phyloP scores from a whole-genome alignment of 2,797 vertebrate genomes.

The Helostoma temminkii region DNA sequence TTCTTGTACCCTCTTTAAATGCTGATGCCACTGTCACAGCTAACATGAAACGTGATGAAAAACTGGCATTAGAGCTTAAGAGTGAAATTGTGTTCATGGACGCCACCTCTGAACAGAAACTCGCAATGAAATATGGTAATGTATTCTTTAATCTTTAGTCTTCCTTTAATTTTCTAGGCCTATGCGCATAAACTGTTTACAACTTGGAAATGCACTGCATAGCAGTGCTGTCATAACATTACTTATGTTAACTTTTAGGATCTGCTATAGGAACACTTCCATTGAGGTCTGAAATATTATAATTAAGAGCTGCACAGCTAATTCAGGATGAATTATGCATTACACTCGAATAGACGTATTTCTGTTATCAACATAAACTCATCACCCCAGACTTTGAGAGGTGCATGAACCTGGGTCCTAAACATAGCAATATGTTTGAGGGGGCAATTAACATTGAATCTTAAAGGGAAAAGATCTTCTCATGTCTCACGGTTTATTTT shows the following conservation, averaged over 20 bases:
- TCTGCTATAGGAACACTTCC: too few relatives aligned
- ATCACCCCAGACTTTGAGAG: neutral
- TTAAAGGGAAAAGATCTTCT: neutral
- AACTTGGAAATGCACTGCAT: too few relatives aligned
- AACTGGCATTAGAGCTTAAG: conserved; percentile 84
- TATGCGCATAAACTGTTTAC: too few relatives aligned
- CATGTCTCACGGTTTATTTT: neutral
- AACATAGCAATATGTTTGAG: neutral
- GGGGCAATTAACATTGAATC: too few relatives aligned
- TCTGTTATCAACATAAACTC: too few relatives aligned
- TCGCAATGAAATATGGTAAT: conserved; percentile 89
- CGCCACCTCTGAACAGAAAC: conserved; percentile 82
- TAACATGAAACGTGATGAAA: conserved; percentile 75
- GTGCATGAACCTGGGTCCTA: neutral
- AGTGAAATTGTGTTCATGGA: conserved; percentile 84
- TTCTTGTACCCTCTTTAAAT: conserved; percentile 86
- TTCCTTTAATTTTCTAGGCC: too few relatives aligned
- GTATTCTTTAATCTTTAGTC: conserved; percentile 4
- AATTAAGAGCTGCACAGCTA: too few relatives aligned
- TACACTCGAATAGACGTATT: too few relatives aligned
- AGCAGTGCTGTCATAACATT: too few relatives aligned
- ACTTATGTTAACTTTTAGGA: too few relatives aligned
- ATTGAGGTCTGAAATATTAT: too few relatives aligned
- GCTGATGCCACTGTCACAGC: conserved; percentile 86
- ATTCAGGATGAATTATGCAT: too few relatives aligned